phyloP scores from a whole-genome alignment of 2,888 invertebrate genomes.

The Erebia aethiops region DNA sequence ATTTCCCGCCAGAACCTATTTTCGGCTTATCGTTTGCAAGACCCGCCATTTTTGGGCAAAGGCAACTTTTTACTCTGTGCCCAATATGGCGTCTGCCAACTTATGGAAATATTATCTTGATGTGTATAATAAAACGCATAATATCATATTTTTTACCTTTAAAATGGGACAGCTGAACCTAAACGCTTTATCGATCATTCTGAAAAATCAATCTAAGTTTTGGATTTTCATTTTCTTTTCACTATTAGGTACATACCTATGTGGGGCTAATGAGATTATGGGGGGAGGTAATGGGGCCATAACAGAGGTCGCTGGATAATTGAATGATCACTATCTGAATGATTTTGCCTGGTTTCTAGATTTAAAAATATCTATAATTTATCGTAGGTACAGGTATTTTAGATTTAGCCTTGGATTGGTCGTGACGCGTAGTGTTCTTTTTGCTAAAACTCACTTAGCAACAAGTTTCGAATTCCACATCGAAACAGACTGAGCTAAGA shows the following conservation, averaged over 20 bases:
- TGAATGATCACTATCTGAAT: too few species aligned
- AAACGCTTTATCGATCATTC: conserved; percentile 37
- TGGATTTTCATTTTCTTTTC: neutral
- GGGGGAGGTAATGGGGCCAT: neutral
- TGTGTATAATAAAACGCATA: conserved; percentile 49
- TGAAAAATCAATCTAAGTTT: conserved; percentile 25
- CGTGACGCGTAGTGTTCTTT: neutral
- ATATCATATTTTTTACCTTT: conserved; percentile 43
- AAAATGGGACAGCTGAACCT: conserved; percentile 29
- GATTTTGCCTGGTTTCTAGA: neutral
- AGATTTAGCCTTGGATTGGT: neutral
- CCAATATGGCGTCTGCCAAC: conserved; percentile 55
- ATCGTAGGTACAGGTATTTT: neutral
- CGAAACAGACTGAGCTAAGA: conserved; percentile 19
- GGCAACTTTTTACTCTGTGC: conserved; percentile 60
- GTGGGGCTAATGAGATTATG: too few species aligned
- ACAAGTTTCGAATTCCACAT: conserved; percentile 13
- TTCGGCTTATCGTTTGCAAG: conserved; percentile 55
- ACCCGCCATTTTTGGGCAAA: conserved; percentile 56
- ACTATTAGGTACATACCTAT: too few species aligned
- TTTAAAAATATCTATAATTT: neutral
- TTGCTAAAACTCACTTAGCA: neutral
- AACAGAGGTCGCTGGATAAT: too few species aligned
- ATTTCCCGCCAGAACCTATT: conserved; percentile 57
- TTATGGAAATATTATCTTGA: conserved; percentile 71